Base-by-base conservation (phyloP, 2,888 invertebrate genomes). In the Pollenia labialis region DNA sequence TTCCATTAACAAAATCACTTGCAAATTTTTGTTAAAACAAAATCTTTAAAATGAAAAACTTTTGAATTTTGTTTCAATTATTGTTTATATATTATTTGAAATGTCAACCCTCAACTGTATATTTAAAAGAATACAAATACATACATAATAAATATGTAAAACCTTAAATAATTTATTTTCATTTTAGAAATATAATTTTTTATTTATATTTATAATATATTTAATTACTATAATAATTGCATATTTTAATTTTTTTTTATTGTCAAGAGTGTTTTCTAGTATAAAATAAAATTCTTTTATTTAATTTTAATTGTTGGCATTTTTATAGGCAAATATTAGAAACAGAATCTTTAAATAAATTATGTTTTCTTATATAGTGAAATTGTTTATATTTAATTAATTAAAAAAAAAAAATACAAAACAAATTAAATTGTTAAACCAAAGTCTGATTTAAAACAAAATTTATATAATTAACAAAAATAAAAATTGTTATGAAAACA, bases 391-490 rank as follows among this genome's bases (percentile, higher is more conserved):
- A 76, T 75, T 77, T 81, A 76, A 84, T 84, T 69, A 85, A 32
- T 32, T 32, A 6, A 32, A 32, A 32, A 32, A 32, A 32, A 6
- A 32, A 84, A 87, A 69, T 11, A 79, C 60, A 64, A 77, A 64
- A 66, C 12, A 85, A 84, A 79, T 77, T 83, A 82, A 87, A 85
- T 87, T 85, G 85, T 85, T 88, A 85, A 88, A 87, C 87, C 82
- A 87, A 88, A 88, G 87, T 87, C 85, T 88, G 84, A 87, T 87
- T 88, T 85, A 85, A 86, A 76, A 79, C 81, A 85, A 85, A 88
- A 86, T 88, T 88, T 69, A 83, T 85, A 86, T 85, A 84, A 85
- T 82, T 44, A 68, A 74, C 60, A 60, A 68, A 77, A 77, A 80
- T n/a, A 46, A 66, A 85, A 88, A 88, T 86, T 88, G 86, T 88